Conservation (phyloP, 2,797 vertebrate species). For the Trichosurus vulpecula region DNA sequence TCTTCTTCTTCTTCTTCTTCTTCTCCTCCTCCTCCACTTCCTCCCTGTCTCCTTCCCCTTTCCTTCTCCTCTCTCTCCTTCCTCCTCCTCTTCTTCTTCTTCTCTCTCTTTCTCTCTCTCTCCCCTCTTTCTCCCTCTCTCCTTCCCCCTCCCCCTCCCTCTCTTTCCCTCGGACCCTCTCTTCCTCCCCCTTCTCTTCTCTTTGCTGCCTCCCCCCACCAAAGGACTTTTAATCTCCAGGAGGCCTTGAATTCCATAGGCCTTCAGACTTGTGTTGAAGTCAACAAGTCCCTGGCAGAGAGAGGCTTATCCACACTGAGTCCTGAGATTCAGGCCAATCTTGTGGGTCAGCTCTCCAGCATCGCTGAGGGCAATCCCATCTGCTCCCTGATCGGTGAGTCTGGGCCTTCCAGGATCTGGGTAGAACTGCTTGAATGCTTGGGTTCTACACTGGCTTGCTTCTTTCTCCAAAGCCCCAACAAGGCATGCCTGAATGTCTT, state of each 20-base stretch:
- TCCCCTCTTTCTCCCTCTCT: not conserved
- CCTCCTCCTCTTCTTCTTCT: no score
- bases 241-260: conserved; percentile 89
- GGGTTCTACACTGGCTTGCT: no score
- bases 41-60: no score
- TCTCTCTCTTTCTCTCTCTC: fast-evolving
- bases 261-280: conserved; percentile 89
- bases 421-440: no score
- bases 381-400: conserved; percentile 92
- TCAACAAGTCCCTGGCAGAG: conserved; percentile 91
- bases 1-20: not conserved
- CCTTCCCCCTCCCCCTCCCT: no score
- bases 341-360: conserved; percentile 91
- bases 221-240: conserved; percentile 88
- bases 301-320: conserved; percentile 86
- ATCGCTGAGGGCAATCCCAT: conserved; percentile 92
- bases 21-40: not conserved
- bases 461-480: no score
- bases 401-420: not conserved
- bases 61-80: fast-evolving
- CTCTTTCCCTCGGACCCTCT: no score
- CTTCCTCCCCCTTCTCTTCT: not conserved
- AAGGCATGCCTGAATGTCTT: no score
- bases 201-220: not conserved
- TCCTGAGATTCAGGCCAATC: conserved; percentile 87